These are phyloP conservation scores for Euphydryas editha DNA, from an alignment of 2,888 invertebrate genomes.

Conservation along the genomic window DNA sequence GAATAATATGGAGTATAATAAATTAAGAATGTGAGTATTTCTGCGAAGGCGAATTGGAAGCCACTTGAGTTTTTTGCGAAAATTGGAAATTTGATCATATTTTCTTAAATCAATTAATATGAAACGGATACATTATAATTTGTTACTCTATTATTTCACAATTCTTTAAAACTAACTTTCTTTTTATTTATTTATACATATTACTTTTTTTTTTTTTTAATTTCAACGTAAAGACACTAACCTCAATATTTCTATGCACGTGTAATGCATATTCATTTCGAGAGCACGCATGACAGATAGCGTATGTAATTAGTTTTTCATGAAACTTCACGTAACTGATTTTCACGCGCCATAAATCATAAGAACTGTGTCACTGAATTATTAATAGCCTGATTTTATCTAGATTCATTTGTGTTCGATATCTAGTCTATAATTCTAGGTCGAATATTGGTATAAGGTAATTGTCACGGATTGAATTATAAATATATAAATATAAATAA, in stretches of 20 bases:
- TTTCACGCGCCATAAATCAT: constrained; percentile 19
- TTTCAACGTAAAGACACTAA: not conserved
- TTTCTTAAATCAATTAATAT: no score
- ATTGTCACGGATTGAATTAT: no score
- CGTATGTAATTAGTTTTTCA: not conserved
- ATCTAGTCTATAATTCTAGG: no score
- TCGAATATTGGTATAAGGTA: no score
- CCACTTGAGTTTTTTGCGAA: no score
- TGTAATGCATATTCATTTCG: not conserved
- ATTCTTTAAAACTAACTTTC: not conserved
- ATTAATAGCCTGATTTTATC: not conserved
- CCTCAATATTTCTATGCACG: not conserved
- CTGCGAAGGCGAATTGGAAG: no score
- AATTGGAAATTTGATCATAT: no score
- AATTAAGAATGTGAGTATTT: no score
- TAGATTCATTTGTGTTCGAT: not conserved
- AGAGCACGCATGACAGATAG: constrained; percentile 3
- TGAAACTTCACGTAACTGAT: constrained; percentile 10
- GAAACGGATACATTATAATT: no score
- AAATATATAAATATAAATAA: no score
- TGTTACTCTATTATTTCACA: no score
- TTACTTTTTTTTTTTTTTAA: not conserved
- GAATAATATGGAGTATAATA: no score
- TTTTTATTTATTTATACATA: not conserved
- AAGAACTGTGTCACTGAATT: constrained; percentile 17